Evolutionary conservation across 2,113 vertebrate species (phyloP).

Genomic region (Pseudorhombus dupliciocellatus): DNA sequence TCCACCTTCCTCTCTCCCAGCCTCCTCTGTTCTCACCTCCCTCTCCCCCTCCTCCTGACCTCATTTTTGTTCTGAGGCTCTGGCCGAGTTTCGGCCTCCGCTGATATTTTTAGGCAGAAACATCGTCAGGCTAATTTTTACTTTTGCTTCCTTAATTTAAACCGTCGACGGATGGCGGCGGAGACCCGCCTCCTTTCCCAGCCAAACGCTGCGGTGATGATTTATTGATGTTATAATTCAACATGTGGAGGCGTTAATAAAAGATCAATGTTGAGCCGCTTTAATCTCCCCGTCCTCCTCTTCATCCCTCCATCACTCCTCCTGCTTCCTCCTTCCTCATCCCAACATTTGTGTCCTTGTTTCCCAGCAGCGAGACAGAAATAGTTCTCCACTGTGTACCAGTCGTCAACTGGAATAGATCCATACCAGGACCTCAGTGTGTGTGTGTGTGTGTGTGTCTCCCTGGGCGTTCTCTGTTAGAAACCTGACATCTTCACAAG

Average conservation of each 20-base stretch:
- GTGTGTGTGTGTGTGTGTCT: constrained; percentile 31
- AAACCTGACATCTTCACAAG: constrained; percentile 69
- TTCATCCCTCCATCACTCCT: constrained; percentile 8
- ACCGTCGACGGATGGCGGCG: no score
- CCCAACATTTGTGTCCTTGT: constrained; percentile 51
- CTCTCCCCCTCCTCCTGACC: constrained; percentile 15
- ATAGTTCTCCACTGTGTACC: constrained; percentile 58
- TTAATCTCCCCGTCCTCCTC: constrained; percentile 16
- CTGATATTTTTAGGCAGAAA: constrained; percentile 38
- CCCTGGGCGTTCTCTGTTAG: constrained; percentile 49
- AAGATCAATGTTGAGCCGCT: constrained; percentile 1
- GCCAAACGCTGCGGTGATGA: neutral
- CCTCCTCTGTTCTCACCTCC: neutral
- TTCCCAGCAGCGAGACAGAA: constrained; percentile 75
- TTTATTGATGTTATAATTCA: constrained; percentile 22
- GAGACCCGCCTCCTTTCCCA: no score
- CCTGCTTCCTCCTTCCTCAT: constrained; percentile 32
- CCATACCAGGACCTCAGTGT: constrained; percentile 41
- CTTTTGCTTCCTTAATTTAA: neutral
- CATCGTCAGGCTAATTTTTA: neutral
- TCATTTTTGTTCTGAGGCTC: constrained; percentile 11
- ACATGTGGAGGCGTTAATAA: neutral
- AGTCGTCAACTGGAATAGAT: constrained; percentile 65
- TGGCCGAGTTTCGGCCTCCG: constrained; percentile 15
- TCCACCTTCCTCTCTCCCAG: neutral